A percentile compares a stretch with the other conserved stretches of the same genome.
Conservation (phyloP, 2,113 vertebrate species). For the Xenopus borealis region DNA sequence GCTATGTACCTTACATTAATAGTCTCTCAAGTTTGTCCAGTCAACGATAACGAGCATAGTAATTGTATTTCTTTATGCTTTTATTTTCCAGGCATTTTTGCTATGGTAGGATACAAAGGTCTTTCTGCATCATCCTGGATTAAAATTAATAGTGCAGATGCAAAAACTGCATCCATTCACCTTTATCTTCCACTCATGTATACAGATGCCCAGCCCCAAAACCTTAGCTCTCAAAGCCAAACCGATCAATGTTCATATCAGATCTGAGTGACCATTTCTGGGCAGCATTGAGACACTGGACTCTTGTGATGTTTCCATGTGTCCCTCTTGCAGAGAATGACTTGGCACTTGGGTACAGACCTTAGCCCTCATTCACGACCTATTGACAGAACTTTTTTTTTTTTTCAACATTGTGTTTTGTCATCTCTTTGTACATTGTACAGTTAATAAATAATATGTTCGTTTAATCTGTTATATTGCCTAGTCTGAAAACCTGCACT, state of each 20-base stretch:
- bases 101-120: constrained; percentile 52
- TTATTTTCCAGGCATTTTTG: constrained; percentile 58
- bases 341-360: background rate
- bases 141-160: constrained; percentile 47
- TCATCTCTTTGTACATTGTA: constrained; percentile 14
- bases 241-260: background rate
- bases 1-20: too few species aligned
- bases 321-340: background rate
- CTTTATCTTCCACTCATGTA: constrained; percentile 49
- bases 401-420: background rate
- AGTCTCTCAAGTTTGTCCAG: too few species aligned
- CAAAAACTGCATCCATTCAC: constrained; percentile 50
- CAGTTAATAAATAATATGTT: constrained; percentile 34
- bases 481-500: constrained; percentile 33
- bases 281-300: background rate
- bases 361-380: background rate
- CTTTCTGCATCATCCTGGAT: constrained; percentile 52
- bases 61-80: constrained; percentile 33
- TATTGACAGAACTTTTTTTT: constrained; percentile 13
- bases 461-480: constrained; percentile 5
- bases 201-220: constrained; percentile 45
- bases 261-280: background rate
- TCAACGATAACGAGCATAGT: too few species aligned
- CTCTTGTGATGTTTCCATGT: background rate
- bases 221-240: background rate